Conservation (phyloP, 2,797 vertebrate genomes). For the Selene dorsalis region DNA sequence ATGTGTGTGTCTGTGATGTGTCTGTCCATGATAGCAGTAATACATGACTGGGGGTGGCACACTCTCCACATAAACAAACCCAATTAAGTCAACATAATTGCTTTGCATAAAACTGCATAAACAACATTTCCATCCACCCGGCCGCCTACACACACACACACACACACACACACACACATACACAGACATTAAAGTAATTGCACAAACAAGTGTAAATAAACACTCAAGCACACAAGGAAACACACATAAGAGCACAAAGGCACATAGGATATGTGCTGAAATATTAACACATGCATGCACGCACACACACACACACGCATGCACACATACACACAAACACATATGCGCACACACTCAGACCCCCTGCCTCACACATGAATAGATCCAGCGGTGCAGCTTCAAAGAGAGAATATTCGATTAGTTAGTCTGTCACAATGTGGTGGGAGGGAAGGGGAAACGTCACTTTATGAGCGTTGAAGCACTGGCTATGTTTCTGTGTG, state of each 20-base stretch:
- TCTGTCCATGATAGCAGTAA: conserved; percentile 65
- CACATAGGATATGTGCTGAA: conserved; percentile 43
- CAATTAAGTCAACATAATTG: conserved; percentile 85
- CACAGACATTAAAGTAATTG: conserved; percentile 62
- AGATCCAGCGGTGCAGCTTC: conserved; percentile 67
- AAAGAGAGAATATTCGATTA: conserved; percentile 78
- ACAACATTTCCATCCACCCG: conserved; percentile 79
- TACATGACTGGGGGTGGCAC: conserved; percentile 82
- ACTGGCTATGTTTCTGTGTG: conserved; percentile 12
- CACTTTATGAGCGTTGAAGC: conserved; percentile 40
- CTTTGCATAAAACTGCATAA: conserved; percentile 83
- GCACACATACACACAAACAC: conserved; percentile 27
- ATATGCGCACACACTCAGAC: conserved; percentile 17
- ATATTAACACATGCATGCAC: conserved; percentile 10
- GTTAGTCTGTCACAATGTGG: conserved; percentile 68
- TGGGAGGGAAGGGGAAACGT: conserved; percentile 49
- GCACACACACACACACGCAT: conserved; percentile 22
- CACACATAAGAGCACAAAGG: conserved; percentile 53
- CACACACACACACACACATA: conserved; percentile 20
- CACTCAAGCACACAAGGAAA: conserved; percentile 60
- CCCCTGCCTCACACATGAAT: conserved; percentile 67
- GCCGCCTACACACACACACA: conserved; percentile 61
- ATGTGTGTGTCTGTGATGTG: conserved; percentile 38
- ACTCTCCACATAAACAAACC: conserved; percentile 83
- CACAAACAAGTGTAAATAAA: conserved; percentile 74